Conservation (phyloP, 2,888 invertebrate genomes). For the Polylopha cassiicola region DNA sequence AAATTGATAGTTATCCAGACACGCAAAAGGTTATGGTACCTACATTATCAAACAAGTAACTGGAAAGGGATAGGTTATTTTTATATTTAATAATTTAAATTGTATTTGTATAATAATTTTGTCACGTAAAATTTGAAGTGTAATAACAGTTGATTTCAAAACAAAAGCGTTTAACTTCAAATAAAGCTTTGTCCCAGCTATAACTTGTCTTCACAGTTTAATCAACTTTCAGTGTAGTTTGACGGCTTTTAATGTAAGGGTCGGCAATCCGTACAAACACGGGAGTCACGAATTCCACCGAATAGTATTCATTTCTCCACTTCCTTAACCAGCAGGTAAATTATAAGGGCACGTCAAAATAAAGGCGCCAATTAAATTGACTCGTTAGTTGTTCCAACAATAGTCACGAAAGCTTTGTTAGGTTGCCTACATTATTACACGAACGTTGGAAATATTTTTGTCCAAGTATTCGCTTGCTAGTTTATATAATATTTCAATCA, state of each 20-base stretch:
- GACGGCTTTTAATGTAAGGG: conserved; percentile 20
- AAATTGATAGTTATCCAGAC: too few relatives aligned
- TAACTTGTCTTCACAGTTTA: conserved; percentile 17
- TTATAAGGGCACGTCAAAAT: conserved; percentile 45
- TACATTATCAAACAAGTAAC: too few relatives aligned
- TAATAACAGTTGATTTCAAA: too few relatives aligned
- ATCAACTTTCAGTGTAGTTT: conserved; percentile 21
- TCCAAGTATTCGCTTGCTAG: too few relatives aligned
- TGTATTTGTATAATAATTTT: too few relatives aligned
- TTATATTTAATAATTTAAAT: too few relatives aligned
- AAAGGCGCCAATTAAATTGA: conserved; percentile 52
- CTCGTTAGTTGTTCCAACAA: conserved; percentile 31
- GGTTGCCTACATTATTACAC: conserved; percentile 12
- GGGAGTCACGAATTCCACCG: conserved; percentile 29
- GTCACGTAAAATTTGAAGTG: too few relatives aligned
- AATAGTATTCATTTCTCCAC: conserved; percentile 42
- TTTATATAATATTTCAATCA: too few relatives aligned
- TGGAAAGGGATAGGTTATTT: too few relatives aligned
- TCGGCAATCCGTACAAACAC: conserved; percentile 13
- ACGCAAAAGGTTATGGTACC: too few relatives aligned
- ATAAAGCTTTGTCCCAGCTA: conserved; percentile 13
- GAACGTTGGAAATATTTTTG: too few relatives aligned
- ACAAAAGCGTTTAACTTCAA: conserved; percentile 4
- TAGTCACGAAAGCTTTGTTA: conserved; percentile 40
- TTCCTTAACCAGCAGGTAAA: conserved; percentile 49